phyloP scores from a whole-genome alignment of 2,113 vertebrate species.

The Bos javanicus region DNA sequence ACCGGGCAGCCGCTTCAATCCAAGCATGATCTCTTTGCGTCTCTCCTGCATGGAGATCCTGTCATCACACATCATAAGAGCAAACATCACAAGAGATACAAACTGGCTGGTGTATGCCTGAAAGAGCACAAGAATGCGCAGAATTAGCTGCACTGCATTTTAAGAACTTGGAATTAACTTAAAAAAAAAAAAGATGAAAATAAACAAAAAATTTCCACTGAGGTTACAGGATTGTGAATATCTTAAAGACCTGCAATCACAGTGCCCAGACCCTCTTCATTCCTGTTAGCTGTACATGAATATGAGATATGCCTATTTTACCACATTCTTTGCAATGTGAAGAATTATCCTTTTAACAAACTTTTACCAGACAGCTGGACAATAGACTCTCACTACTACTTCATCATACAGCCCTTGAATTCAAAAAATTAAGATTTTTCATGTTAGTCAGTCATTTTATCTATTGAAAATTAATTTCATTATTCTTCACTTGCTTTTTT shows the following conservation, averaged over 20 bases:
- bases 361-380: background rate
- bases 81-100: constrained; percentile 97
- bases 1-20: constrained; percentile 94
- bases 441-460: background rate
- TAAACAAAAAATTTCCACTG: background rate
- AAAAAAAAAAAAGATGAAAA: background rate
- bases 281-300: background rate
- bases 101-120: constrained; percentile 99
- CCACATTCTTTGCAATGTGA: background rate
- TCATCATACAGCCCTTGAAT: background rate
- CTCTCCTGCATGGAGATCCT: constrained; percentile 97
- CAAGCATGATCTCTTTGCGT: constrained; percentile 94
- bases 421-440: background rate
- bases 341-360: background rate
- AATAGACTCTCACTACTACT: background rate
- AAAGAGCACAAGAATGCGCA: background rate
- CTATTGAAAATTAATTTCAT: background rate
- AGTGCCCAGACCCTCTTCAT: background rate
- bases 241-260: background rate
- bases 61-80: constrained; percentile 97
- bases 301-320: background rate
- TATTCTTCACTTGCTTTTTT: background rate
- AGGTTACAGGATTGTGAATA: background rate
- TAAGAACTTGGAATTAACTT: background rate
- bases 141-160: fast-evolving